Base-by-base conservation (phyloP, 2,888 invertebrate genomes). In the Lepas anatifera region DNA sequence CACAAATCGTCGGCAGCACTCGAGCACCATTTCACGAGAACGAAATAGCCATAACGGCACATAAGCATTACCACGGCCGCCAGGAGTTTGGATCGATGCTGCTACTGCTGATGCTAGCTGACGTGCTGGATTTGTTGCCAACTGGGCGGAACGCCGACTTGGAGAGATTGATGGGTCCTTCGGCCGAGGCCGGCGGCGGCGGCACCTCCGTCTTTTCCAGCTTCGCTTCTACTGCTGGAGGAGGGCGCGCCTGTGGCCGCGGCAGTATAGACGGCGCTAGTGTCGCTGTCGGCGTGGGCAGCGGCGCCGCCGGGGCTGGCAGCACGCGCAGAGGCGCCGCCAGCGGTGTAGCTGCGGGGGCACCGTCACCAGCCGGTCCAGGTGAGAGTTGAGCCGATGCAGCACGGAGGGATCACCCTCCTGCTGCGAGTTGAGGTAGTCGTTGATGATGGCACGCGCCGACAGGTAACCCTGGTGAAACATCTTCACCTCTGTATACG, bases 381-480 rank as follows among this genome's bases (percentile, higher is more conserved):
- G 66, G 41, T 66, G 66, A 3, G 39, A 37, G 66, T 66, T 66
- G 66, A 66, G 37, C 16, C 66, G 37, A 25, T 27, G 41, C 39
- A 39, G 37, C 25, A 66, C 39, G 66, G 13, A 13, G 4, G n/a
- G n/a, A 39, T 66, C 39, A n/a, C 13, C 32, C 39, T 37, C 27
- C 66, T 66, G 66, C 16, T 37, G 18, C n/a, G 37, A n/a, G 35
- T 66, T 37, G 39, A 66, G 66, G 39, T 39, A 66, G 39, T 66
- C 66, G 39, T 66, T 66, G 66, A 66, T 39, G 37, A 66, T 25
- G 39, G 66, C 66, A 2, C 66, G 66, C 11, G 66, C 66, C 16
- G 66, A 66, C 41, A 66, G 25, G 27, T 66, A 66, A 25, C 66
- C 66, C 66, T 66, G 66, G 39, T 66, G 66, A 27, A 66, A 66